Conservation (phyloP, 2,797 vertebrate genomes). For the Darevskia mixta region DNA sequence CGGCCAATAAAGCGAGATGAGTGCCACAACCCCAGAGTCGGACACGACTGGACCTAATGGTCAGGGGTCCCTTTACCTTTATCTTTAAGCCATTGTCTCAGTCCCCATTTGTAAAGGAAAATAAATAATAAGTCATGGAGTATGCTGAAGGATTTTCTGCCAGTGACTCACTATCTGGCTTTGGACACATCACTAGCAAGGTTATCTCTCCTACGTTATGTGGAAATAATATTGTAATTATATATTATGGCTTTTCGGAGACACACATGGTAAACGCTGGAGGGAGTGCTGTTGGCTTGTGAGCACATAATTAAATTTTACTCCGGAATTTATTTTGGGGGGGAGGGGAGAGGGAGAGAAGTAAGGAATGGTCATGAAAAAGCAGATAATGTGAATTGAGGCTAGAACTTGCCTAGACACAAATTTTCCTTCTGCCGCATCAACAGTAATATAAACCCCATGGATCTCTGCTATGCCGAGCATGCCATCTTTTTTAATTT, state of each 20-base stretch:
- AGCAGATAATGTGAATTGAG: background rate
- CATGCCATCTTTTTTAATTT: background rate
- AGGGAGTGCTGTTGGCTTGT: background rate
- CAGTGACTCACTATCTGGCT: background rate
- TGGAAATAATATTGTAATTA: background rate
- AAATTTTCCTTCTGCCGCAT: background rate
- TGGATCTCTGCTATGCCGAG: background rate
- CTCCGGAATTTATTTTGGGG: background rate
- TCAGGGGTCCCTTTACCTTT: too few relatives aligned
- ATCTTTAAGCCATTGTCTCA: background rate
- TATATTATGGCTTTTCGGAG: background rate
- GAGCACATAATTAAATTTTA: background rate
- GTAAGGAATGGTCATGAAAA: background rate
- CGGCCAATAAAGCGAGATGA: too few relatives aligned
- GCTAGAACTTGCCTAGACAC: background rate
- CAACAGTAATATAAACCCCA: background rate
- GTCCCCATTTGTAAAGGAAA: background rate
- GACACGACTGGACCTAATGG: too few relatives aligned
- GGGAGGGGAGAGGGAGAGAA: background rate
- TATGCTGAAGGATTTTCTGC: background rate
- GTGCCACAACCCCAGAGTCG: too few relatives aligned
- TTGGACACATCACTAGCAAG: background rate
- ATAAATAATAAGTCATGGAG: background rate
- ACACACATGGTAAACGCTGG: background rate
- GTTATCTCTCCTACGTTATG: background rate